A percentile compares a stretch with the other conserved stretches of the same genome.
Conservation (phyloP, 53 echinoderm and acorn worm genomes). For the Zoroaster sp. region DNA sequence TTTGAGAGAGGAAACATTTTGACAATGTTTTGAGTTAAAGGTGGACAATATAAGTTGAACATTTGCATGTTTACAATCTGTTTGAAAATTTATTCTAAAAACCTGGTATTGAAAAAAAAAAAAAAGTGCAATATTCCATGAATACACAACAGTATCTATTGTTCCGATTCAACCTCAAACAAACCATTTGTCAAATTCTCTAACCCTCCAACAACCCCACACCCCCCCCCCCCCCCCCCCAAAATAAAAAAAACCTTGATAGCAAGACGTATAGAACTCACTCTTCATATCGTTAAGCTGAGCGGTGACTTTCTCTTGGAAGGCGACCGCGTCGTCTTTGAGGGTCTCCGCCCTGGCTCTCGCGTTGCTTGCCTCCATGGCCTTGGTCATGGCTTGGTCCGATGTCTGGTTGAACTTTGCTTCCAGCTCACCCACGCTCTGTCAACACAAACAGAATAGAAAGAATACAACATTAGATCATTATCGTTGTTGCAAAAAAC, state of each 20-base stretch:
- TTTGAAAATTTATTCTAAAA: too few species aligned
- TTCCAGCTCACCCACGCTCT: conserved; percentile 59
- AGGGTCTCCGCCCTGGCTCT: conserved; percentile 61
- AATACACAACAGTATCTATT: too few species aligned
- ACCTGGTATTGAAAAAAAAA: neutral
- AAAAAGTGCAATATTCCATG: too few species aligned
- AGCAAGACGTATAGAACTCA: conserved; percentile 48
- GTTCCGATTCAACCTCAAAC: too few species aligned
- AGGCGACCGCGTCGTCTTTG: conserved; percentile 54
- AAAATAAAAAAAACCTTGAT: too few species aligned
- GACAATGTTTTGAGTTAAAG: too few species aligned
- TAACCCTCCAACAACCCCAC: too few species aligned
- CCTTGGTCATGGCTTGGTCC: conserved; percentile 52
- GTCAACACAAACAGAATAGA: neutral
- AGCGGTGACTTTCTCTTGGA: conserved; percentile 61
- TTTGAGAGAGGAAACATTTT: too few species aligned
- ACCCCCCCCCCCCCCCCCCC: too few species aligned
- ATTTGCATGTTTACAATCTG: too few species aligned
- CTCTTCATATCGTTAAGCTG: conserved; percentile 71
- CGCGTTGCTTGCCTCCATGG: conserved; percentile 62
- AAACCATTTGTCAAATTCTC: too few species aligned
- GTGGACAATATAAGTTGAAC: too few species aligned
- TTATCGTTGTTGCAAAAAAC: neutral
- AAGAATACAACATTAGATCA: neutral
- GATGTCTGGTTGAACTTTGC: conserved; percentile 67